Conservation (phyloP, 2,113 vertebrate genomes). For the Bufo gargarizans region DNA sequence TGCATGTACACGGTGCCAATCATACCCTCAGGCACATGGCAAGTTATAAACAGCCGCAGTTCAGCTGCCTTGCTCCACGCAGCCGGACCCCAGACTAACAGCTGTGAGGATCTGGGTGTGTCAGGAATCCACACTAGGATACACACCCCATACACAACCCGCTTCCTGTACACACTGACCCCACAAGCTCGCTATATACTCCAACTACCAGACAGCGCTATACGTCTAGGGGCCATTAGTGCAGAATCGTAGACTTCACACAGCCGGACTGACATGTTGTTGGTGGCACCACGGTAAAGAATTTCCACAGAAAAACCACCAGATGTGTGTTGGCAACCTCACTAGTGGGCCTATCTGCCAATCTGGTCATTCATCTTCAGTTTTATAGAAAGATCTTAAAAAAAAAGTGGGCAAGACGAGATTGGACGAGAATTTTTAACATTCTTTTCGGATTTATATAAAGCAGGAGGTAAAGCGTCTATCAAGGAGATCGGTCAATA, state of each 20-base stretch:
- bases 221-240: too few relatives aligned
- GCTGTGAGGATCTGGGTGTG: slow-evolving; percentile 60
- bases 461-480: too few relatives aligned
- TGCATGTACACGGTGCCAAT: background rate
- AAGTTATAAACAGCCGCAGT: slow-evolving; percentile 47
- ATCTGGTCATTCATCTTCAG: background rate
- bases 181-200: background rate
- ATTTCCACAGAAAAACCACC: background rate
- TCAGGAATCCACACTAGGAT: slow-evolving; percentile 52
- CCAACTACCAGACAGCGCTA: too few relatives aligned
- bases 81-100: slow-evolving; percentile 59
- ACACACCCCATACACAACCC: slow-evolving; percentile 17
- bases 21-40: background rate
- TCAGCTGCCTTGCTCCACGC: slow-evolving; percentile 1
- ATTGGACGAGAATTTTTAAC: too few relatives aligned
- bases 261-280: too few relatives aligned
- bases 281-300: too few relatives aligned
- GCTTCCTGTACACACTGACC: slow-evolving; percentile 3
- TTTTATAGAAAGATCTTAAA: background rate
- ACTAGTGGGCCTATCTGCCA: background rate
- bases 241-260: too few relatives aligned
- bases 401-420: too few relatives aligned
- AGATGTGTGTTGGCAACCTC: background rate
- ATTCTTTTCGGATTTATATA: too few relatives aligned
- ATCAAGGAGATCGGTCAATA: too few relatives aligned